A percentile compares a stretch with the other conserved stretches of the same genome.
phyloP scores from a whole-genome alignment of 1,140 invertebrate genomes.

The Ostrea edulis region DNA sequence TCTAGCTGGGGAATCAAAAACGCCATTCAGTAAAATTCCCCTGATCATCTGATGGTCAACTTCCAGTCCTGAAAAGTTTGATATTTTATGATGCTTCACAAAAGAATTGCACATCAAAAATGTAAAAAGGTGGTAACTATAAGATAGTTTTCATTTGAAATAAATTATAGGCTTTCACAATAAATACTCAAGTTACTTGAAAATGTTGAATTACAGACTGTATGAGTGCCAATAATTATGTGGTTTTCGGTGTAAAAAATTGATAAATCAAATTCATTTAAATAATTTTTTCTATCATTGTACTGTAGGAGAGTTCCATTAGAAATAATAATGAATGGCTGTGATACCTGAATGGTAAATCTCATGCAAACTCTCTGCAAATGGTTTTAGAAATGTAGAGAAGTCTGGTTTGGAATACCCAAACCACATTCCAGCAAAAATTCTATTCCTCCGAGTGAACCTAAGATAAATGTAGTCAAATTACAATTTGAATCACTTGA shows the following conservation, averaged over 20 bases:
- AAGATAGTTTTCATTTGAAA: slow-evolving; percentile 14
- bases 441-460: slow-evolving; percentile 33
- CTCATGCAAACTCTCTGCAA: slow-evolving; percentile 32
- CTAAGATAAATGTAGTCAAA: slow-evolving; percentile 32
- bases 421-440: slow-evolving; percentile 52
- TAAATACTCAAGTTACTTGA: not conserved
- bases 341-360: not conserved
- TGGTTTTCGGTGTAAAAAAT: too few species aligned
- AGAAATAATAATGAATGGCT: not conserved
- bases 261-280: too few species aligned
- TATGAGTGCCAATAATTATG: not conserved
- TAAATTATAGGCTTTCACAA: not conserved
- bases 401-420: slow-evolving; percentile 46
- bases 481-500: too few species aligned
- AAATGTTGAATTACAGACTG: not conserved
- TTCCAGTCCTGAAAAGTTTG: slow-evolving; percentile 5
- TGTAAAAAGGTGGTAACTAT: not conserved
- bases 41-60: not conserved
- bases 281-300: not conserved
- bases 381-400: slow-evolving; percentile 40
- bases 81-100: slow-evolving; percentile 2
- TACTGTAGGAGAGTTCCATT: not conserved
- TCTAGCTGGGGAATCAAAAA: slow-evolving; percentile 46
- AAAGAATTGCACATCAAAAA: not conserved
- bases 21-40: slow-evolving; percentile 16